Base-by-base conservation (phyloP, 2,888 invertebrate species). In the Campaea margaritaria region DNA sequence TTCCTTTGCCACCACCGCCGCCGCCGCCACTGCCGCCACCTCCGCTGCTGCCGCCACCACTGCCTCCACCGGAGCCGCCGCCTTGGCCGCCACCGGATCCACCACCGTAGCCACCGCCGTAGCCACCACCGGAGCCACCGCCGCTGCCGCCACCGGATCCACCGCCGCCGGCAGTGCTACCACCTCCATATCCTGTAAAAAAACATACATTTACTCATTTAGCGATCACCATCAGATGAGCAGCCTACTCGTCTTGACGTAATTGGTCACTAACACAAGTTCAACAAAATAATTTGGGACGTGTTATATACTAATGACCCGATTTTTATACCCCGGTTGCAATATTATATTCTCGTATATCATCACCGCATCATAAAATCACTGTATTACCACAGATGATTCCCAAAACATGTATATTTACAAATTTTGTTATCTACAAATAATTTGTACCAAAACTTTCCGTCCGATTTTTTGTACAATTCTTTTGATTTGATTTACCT, bases 401-500 rank as follows among this genome's bases (percentile, higher is more conserved):
- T 27, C 27, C 27, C 4, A 27, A 27, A 27, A 27, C 27, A n/a
- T n/a, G n/a, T n/a, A n/a, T n/a, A n/a, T n/a, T n/a, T n/a, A n/a
- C n/a, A n/a, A n/a, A n/a, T n/a, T n/a, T n/a, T n/a, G n/a, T n/a
- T n/a, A n/a, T n/a, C n/a, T n/a, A n/a, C n/a, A n/a, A n/a, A n/a
- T n/a, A n/a, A n/a, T n/a, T n/a, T n/a, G 31, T 10, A 31, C 9
- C 8, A 31, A 31, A 7, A 31, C 31, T 31, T 31, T 9, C 9
- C 31, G n/a, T 12, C 12, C 4, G n/a, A 36, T 10, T 36, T 36
- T 36, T 34, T 34, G 2, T n/a, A 36, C 12, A 36, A 31, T 36
- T 12, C 31, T 47, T 12, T 16, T 34, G 38, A 49, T 57, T 36
- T 34, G 38, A 49, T 57, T 58, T 46, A 55, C 89, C 89, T 85